Evolutionary conservation across 2,888 invertebrate species (phyloP).

Genomic region (Conistra vaccinii): DNA sequence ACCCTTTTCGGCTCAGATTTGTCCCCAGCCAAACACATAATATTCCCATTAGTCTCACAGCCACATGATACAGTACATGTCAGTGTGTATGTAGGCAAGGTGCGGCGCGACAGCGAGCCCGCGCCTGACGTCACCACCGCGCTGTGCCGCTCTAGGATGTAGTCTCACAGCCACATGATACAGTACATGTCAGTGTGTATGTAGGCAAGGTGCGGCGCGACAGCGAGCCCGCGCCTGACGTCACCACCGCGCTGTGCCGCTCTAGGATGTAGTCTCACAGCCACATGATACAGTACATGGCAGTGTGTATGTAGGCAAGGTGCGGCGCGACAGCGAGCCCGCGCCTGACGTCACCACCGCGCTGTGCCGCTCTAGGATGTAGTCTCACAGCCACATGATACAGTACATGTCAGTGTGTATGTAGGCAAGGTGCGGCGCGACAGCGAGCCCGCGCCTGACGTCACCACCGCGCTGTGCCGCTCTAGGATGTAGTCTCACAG

Average conservation of each 20-base stretch:
- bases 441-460: conserved; percentile 74
- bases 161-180: no score
- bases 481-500: conserved; percentile 40
- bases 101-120: no score
- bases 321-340: conserved; percentile 81
- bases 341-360: conserved; percentile 72
- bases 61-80: no score
- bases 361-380: conserved; percentile 79
- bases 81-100: neutral
- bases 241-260: no score
- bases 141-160: no score
- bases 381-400: neutral
- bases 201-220: no score
- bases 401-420: conserved; percentile 25
- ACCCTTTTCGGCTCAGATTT: no score
- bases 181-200: no score
- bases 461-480: conserved; percentile 83
- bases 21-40: no score
- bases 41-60: no score
- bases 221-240: no score
- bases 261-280: neutral
- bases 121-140: no score
- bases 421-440: conserved; percentile 84
- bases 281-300: conserved; percentile 13
- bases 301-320: conserved; percentile 77